Conservation (phyloP, 2,113 vertebrate species). For the Tonatia bakeri region DNA sequence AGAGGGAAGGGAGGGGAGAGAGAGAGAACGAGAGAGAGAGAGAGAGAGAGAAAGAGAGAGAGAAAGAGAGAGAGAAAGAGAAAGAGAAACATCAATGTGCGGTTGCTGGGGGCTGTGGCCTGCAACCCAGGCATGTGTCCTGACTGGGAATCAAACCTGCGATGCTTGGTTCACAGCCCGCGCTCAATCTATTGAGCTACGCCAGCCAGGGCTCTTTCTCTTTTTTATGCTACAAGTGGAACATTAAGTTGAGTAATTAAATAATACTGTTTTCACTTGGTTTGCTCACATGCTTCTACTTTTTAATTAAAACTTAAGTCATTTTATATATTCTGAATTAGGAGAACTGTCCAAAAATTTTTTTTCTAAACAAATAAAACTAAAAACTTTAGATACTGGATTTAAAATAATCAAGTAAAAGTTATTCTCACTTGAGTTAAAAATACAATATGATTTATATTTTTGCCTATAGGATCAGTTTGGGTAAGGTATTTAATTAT, state of each 20-base stretch:
- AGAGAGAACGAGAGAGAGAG: no score
- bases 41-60: no score
- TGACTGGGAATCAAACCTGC: no score
- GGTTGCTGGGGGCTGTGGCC: no score
- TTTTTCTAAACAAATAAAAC: neutral
- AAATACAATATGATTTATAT: neutral
- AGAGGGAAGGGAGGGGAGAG: no score
- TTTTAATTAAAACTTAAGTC: neutral
- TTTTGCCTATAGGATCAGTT: neutral
- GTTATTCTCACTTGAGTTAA: neutral
- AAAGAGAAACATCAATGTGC: no score
- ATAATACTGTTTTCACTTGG: neutral
- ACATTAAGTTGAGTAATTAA: neutral
- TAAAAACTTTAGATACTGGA: neutral
- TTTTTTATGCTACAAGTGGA: neutral
- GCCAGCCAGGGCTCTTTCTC: no score
- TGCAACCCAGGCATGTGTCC: no score
- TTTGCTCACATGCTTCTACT: neutral
- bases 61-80: no score
- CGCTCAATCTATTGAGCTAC: no score
- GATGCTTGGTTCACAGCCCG: no score
- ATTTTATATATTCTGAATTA: slow-evolving; percentile 1
- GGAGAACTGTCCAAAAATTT: neutral
- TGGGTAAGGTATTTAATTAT: slow-evolving; percentile 24
- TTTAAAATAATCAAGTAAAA: slow-evolving; percentile 53